phyloP scores from a whole-genome alignment of 1,140 invertebrate species.

The fruit fly (Drosophila melanogaster) region Release_6_plus_ISO1_MT NT_033777.3:17239001-17239500 shows the following conservation, averaged over 20 bases:
- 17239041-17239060: slow-evolving; percentile 85
- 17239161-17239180: too few relatives aligned
- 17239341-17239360: neutral
- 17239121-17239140: too few relatives aligned
- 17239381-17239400: slow-evolving; percentile 7
- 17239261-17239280: neutral
- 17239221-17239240: too few relatives aligned
- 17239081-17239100: neutral
- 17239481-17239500: slow-evolving; percentile 88
- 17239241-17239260: neutral
- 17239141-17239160: too few relatives aligned
- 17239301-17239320: neutral
- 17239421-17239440: slow-evolving; percentile 11
- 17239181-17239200: too few relatives aligned
- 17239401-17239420: slow-evolving; percentile 41
- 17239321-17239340: slow-evolving; percentile 18
- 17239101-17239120: too few relatives aligned
- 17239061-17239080: too few relatives aligned
- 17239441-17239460: slow-evolving; percentile 4
- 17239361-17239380: slow-evolving; percentile 19
- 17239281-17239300: neutral
- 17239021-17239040: slow-evolving; percentile 86
- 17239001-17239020: slow-evolving; percentile 89
- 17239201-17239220: too few relatives aligned
- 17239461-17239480: slow-evolving; percentile 87